Base-by-base conservation (phyloP, 1,140 invertebrate genomes). In the Drosophila tristis region DNA sequence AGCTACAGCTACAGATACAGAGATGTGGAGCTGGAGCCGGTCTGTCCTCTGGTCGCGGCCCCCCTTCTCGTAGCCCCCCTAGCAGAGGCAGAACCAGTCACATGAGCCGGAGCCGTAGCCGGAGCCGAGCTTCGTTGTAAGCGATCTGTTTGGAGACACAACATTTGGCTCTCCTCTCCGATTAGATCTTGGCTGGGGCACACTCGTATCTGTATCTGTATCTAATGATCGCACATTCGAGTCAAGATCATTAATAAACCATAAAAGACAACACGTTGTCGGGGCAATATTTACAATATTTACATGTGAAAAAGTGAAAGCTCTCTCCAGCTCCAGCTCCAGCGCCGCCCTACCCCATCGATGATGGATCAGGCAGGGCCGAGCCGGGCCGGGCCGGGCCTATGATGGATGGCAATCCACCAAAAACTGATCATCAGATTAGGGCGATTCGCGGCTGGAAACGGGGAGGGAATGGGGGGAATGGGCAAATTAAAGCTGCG, bases 401-500 rank as follows among this genome's bases (percentile, higher is more conserved):
- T 44, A 23, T 15, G 20, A 20, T 20, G 20, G 20, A 20, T 20
- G 20, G 20, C 20, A 20, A 20, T 20, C 20, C 51, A 9, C 13
- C 29, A 11, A 54, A 20, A 51, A 25, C 53, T 43, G 35, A 62
- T 61, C n/a, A 29, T 49, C 13, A 42, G 58, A 63, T 74, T 43
- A 47, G 26, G 29, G 13, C 8, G 16, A 51, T 42, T 62, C 66
- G 50, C 56, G 64, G 51, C 64, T 43, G 2, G 20, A 42, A 48
- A 55, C 63, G 50, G 57, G 57, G 51, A 44, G 74, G 81, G 81
- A 74, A 81, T 74, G 82, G 64, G 64, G 9, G 25, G 80, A 78
- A 86, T 78, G 87, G 78, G 81, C 81, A 87, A 86, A 86, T 86
- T 86, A 86, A 87, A 82, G 70, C 65, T 86, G 81, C 74, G 81